A percentile compares a stretch with the other conserved stretches of the same genome.
phyloP scores from a whole-genome alignment of 2,888 invertebrate genomes.

The Acleris literana region DNA sequence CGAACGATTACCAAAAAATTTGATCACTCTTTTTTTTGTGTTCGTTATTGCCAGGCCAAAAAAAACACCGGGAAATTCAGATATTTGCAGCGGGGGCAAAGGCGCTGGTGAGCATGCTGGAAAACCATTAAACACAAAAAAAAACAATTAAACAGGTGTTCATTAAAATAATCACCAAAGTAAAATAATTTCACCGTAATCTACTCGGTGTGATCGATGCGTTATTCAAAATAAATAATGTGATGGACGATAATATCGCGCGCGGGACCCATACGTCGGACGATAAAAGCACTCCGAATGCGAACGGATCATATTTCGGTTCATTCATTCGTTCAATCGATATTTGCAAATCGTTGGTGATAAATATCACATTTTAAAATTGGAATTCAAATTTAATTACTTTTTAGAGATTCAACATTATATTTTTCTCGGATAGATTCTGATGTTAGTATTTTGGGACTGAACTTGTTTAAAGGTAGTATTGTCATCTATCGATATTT shows the following conservation, averaged over 20 bases:
- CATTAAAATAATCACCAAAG: conserved; percentile 6
- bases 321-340: conserved; percentile 26
- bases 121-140: not conserved
- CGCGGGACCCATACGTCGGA: conserved; percentile 26
- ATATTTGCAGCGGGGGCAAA: too few species aligned
- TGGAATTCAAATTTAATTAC: not conserved
- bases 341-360: conserved; percentile 8
- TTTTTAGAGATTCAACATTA: too few species aligned
- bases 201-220: conserved; percentile 26
- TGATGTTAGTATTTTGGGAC: too few species aligned
- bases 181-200: conserved; percentile 17
- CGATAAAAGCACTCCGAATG: conserved; percentile 26
- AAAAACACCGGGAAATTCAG: too few species aligned
- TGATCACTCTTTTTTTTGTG: too few species aligned
- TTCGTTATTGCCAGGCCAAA: too few species aligned
- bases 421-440: too few species aligned
- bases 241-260: conserved; percentile 28
- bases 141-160: not conserved
- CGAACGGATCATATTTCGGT: conserved; percentile 26
- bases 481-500: too few species aligned
- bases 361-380: conserved; percentile 28
- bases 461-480: too few species aligned
- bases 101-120: too few species aligned
- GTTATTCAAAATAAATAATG: conserved; percentile 35
- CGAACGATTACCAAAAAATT: too few species aligned